Conservation (phyloP, 1,140 invertebrate species). For the Eriocheir sinensis region DNA sequence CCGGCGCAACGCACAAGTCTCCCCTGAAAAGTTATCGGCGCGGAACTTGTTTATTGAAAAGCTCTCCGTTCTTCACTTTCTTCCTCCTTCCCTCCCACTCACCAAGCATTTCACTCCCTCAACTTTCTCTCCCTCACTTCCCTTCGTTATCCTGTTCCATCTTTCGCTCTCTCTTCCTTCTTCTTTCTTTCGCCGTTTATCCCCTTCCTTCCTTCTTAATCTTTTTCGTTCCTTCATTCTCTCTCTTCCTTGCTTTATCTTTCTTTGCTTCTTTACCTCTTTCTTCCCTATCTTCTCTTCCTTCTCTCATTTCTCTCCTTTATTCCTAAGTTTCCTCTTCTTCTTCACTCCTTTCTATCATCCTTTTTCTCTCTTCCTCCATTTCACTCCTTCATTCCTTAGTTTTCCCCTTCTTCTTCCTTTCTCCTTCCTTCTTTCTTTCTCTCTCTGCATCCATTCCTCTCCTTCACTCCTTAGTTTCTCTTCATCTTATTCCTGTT, state of each 20-base stretch:
- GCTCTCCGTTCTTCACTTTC: not conserved
- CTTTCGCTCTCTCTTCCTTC: not conserved
- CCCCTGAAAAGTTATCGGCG: not conserved
- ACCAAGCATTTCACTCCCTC: no score
- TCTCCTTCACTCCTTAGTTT: not conserved
- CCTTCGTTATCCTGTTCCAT: no score
- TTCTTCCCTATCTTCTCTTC: no score
- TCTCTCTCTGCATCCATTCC: not conserved
- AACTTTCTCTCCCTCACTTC: no score
- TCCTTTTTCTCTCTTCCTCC: not conserved
- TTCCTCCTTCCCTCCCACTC: not conserved
- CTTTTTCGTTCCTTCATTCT: not conserved
- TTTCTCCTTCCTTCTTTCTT: no score
- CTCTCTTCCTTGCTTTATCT: not conserved
- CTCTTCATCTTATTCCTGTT: not conserved
- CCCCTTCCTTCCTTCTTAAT: not conserved
- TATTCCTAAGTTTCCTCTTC: not conserved
- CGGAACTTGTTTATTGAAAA: conserved; percentile 25
- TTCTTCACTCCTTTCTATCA: not conserved
- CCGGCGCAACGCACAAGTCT: not conserved
- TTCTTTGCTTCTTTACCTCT: no score
- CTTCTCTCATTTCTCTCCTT: not conserved
- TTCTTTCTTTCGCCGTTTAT: no score
- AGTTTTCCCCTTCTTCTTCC: not conserved
- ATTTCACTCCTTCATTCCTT: no score